phyloP scores from a whole-genome alignment of 2,113 vertebrate genomes.

The Myocastor coypus region DNA sequence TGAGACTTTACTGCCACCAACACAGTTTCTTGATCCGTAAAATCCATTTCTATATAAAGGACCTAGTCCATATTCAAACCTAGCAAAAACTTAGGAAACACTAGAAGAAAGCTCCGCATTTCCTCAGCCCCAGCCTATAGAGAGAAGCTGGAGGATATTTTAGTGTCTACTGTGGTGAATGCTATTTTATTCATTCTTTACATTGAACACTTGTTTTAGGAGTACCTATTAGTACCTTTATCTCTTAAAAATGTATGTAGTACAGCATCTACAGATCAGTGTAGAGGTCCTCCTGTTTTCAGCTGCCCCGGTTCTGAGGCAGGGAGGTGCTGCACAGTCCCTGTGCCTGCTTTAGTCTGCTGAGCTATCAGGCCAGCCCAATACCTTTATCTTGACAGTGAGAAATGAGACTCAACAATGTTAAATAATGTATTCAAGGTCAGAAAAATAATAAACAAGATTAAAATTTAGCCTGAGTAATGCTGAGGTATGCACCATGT shows the following conservation, averaged over 20 bases:
- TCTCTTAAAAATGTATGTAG: background rate
- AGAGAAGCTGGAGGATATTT: background rate
- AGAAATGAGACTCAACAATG: conserved; percentile 12
- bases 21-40: background rate
- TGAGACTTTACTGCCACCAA: background rate
- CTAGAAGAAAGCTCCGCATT: background rate
- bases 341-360: too few species aligned
- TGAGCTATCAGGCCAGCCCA: background rate
- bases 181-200: conserved; percentile 31
- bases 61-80: background rate
- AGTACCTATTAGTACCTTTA: background rate
- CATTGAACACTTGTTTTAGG: background rate
- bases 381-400: background rate
- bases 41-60: background rate
- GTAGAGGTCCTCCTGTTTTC: too few species aligned
- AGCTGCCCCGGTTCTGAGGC: too few species aligned
- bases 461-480: conserved; percentile 22
- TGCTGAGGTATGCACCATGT: background rate
- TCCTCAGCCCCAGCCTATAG: background rate
- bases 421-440: conserved; percentile 4
- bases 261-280: too few species aligned
- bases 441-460: conserved; percentile 10
- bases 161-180: background rate
- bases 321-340: too few species aligned
- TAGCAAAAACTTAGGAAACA: conserved; percentile 7